Evolutionary conservation across 2,113 vertebrate species (phyloP), one percentile per base, ranked within the genome.

Genomic region (Tauraco erythrolophus): DNA sequence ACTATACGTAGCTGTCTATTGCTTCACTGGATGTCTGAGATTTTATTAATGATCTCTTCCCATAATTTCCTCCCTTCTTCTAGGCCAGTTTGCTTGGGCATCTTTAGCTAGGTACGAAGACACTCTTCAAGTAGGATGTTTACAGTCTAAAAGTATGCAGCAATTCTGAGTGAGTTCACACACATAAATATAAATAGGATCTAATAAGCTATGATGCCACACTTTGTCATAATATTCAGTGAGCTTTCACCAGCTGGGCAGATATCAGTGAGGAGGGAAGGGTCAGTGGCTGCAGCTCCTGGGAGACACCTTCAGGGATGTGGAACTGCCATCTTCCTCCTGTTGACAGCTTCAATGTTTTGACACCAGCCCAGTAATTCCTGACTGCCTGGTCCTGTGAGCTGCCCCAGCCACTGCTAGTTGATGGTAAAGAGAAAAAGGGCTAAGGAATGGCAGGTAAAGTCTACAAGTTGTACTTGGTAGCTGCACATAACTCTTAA

Each of bases 271-370:
- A 70, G 22, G 50, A 77, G 9, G n/a, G n/a, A 62, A 71, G 22
- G 14, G 19, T 27, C 33, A 61, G 35, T 35, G 31, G 12, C 11
- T 3, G 3, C 25, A 75, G 23, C 5, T 76, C 15, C 45, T 25
- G 17, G n/a, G 33, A 78, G 8, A 5, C 7, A 24, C 45, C 10
- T 27, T 83, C 23, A 56, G 10, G 12, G 9, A 6, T 31, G 13
- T 6, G 22, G n/a, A 88, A 8, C n/a, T 70, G 10, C 15, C 31
- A 11, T 4, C 7, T 37, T 85, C 19, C 8, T 88, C 17, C 33
- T 46, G 7, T 30, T 74, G 15, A 19, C 0, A 0, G 8, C 8
- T 92, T 51, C 35, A 74, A 0, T 60, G 39, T 1, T 74, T 88
- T 84, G 17, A 46, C 13, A 6, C 50, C 60, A 78, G 12, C 2